phyloP scores from a whole-genome alignment of 2,888 invertebrate species.

The Mycogona germanica region DNA sequence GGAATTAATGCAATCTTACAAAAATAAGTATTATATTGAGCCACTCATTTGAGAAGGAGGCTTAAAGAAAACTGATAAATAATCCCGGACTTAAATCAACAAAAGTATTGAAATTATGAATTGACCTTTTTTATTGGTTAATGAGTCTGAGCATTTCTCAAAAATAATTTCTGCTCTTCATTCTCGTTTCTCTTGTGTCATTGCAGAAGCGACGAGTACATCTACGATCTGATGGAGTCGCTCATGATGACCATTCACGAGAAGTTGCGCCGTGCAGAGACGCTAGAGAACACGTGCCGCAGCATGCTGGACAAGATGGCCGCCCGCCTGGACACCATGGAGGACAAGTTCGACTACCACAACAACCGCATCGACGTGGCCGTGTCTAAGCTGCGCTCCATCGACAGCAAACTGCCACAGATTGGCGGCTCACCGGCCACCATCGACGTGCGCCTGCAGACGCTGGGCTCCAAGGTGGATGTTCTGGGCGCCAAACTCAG shows the following conservation, averaged over 20 bases:
- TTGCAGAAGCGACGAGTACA: slow-evolving; percentile 12
- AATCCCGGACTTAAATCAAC: no score
- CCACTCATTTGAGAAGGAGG: no score
- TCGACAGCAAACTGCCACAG: slow-evolving; percentile 6
- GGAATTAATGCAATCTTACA: no score
- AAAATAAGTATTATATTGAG: no score
- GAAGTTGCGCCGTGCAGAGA: slow-evolving; percentile 74
- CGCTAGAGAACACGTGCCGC: slow-evolving; percentile 47
- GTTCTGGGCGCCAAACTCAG: slow-evolving; percentile 10
- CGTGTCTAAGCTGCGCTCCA: slow-evolving; percentile 16
- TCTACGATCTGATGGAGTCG: slow-evolving; percentile 61
- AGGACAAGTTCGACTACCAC: slow-evolving; percentile 31
- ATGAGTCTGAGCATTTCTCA: no score
- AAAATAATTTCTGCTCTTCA: neutral
- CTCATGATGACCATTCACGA: slow-evolving; percentile 79
- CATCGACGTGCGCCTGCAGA: slow-evolving; percentile 1
- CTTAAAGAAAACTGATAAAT: no score
- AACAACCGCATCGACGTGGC: slow-evolving; percentile 17
- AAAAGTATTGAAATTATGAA: no score
- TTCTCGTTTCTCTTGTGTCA: neutral
- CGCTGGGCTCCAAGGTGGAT: slow-evolving; percentile 15
- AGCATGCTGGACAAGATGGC: slow-evolving; percentile 11
- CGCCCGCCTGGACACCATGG: slow-evolving; percentile 59
- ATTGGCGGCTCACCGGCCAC: slow-evolving; percentile 2
- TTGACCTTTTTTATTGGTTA: no score